Conservation (phyloP, 30 jellyfish, hydroid and myxozoan species). For the Aurelia sp. region DNA sequence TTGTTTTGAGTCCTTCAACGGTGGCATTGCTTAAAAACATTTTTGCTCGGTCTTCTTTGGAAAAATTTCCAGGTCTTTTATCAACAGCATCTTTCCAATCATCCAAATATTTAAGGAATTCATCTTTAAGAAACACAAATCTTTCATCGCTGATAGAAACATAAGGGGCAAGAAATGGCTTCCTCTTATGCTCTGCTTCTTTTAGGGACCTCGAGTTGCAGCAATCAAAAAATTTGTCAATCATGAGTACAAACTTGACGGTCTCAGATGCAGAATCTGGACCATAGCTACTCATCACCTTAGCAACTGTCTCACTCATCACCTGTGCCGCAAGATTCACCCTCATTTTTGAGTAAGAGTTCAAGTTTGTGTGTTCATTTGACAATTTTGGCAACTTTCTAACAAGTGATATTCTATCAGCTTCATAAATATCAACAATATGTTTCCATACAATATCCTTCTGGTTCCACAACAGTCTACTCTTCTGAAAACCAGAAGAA, state of each 20-base stretch:
- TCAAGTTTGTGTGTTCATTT: slow-evolving; percentile 39
- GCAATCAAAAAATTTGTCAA: slow-evolving; percentile 54
- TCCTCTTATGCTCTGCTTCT: slow-evolving; percentile 16
- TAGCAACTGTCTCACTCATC: slow-evolving; percentile 48
- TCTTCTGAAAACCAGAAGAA: slow-evolving; percentile 46
- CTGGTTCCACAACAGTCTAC: slow-evolving; percentile 25
- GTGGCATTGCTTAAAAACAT: slow-evolving; percentile 46
- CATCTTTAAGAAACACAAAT: slow-evolving; percentile 40
- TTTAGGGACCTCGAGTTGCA: slow-evolving; percentile 35
- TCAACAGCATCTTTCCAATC: slow-evolving; percentile 45
- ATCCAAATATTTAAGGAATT: background rate
- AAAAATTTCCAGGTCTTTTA: slow-evolving; percentile 44
- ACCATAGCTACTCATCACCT: slow-evolving; percentile 39
- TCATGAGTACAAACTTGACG: slow-evolving; percentile 24
- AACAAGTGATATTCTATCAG: background rate
- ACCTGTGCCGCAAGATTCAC: slow-evolving; percentile 41
- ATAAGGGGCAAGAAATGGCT: slow-evolving; percentile 34
- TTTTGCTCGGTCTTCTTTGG: slow-evolving; percentile 28
- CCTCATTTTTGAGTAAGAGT: slow-evolving; percentile 35
- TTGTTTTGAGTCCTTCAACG: slow-evolving; percentile 43
- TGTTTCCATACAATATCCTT: slow-evolving; percentile 23
- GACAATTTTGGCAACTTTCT: slow-evolving; percentile 34
- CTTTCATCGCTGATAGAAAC: slow-evolving; percentile 25
- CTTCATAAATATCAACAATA: background rate
- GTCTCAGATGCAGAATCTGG: slow-evolving; percentile 46